Evolutionary conservation across 2,113 vertebrate species (phyloP), one percentile per base, ranked within the genome.

Genomic region (Carlito syrichta): DNA sequence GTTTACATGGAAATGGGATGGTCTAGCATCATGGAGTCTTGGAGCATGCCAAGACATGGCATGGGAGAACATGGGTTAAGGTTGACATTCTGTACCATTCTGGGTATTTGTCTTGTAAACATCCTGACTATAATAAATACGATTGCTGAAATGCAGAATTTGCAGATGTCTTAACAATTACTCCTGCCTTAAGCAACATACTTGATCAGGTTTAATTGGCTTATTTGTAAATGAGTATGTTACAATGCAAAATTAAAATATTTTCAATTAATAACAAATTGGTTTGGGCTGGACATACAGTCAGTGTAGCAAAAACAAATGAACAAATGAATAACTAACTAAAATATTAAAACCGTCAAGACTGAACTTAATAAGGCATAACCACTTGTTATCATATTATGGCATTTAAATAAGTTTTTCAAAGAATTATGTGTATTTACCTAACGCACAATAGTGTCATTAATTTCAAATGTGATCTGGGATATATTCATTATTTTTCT

Each of bases 391-490:
- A 43, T 23, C 71, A 79, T 79, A 82, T 20, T 76, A 78, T 73
- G n/a, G 11, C 35, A 81, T 68, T 50, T 68, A 35, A 93, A 16
- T 84, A 84, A n/a, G 38, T 62, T 54, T 85, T 52, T 43, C 19
- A 69, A 93, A 95, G 43, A 91, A 52, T 77, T 45, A 77, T 4
- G 2, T 63, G 27, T 50, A 74, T 85, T 96, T 89, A 74, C 22
- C 27, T 77, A 69, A 63, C 79, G 86, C 38, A 66, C 3, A 62
- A 60, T 43, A 54, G 63, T 19, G 45, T 71, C 93, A 60, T 73
- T 90, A 91, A 91, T 89, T 95, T 62, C 88, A 91, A 91, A 77
- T 83, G 71, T 95, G 79, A 87, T 84, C 68, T 83, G 66, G 48
- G 40, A 38, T 43, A 85, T 87, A 84, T 77, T 19, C 79, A 90